These are phyloP conservation scores for Calyptomena viridis DNA, from an alignment of 2,113 vertebrate species.

Conservation along the genomic window DNA sequence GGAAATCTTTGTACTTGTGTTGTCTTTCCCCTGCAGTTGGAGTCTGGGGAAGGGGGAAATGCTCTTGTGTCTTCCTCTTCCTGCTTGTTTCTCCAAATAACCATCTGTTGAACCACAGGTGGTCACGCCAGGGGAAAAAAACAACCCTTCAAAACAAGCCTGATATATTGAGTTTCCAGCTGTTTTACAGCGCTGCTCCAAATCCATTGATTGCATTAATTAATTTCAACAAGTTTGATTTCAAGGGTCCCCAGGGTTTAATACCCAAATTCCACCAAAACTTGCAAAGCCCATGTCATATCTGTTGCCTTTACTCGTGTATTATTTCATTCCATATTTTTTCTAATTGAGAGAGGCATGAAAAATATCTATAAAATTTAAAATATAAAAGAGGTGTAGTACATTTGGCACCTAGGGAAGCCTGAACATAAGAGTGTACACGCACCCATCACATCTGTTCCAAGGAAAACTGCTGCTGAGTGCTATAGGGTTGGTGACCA, in stretches of 20 bases:
- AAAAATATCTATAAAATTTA: neutral
- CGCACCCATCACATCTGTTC: neutral
- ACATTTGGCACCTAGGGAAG: neutral
- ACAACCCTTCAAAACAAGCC: neutral
- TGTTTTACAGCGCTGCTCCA: neutral
- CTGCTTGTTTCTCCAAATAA: neutral
- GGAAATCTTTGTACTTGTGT: neutral
- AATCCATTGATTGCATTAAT: neutral
- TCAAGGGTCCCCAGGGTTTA: neutral
- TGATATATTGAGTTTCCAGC: neutral
- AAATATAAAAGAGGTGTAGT: neutral
- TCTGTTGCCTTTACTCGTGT: neutral
- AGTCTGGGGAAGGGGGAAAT: neutral
- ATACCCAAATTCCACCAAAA: neutral
- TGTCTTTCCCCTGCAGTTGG: neutral
- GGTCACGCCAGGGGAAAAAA: neutral
- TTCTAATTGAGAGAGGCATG: neutral
- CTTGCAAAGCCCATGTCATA: neutral
- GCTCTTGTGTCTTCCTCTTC: neutral
- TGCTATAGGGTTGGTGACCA: accelerated
- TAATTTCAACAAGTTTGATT: neutral
- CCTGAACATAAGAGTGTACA: accelerated
- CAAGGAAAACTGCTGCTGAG: neutral
- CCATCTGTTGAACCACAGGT: neutral
- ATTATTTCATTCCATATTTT: neutral